phyloP scores from a whole-genome alignment of 2,797 vertebrate species.

The Sebastes kiyomatsui region DNA sequence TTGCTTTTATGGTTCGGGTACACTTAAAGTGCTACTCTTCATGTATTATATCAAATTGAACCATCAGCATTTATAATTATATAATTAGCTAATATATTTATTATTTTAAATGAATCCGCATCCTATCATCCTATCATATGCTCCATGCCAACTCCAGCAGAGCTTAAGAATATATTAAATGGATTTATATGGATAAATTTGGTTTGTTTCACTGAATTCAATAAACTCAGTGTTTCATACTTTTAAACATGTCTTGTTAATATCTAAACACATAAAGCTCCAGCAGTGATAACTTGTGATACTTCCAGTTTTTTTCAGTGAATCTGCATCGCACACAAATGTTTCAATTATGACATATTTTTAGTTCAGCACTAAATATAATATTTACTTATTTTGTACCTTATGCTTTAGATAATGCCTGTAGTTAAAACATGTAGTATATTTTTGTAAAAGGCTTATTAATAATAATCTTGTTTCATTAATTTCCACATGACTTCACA shows the following conservation, averaged over 20 bases:
- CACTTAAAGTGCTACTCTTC: background rate
- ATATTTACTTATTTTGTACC: background rate
- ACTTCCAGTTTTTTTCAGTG: background rate
- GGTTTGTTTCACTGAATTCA: background rate
- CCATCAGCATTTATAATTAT: background rate
- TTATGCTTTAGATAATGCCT: background rate
- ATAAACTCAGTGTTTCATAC: background rate
- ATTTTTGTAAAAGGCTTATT: background rate
- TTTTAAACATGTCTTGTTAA: slow-evolving; percentile 10
- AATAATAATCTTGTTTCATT: background rate
- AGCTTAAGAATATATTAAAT: slow-evolving; percentile 13
- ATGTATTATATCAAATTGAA: background rate
- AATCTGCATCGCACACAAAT: slow-evolving; percentile 3
- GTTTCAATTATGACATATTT: background rate
- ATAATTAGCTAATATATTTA: background rate
- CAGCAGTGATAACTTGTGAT: background rate
- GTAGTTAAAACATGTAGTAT: background rate
- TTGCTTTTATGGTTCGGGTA: background rate
- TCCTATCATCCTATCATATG: background rate
- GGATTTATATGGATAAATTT: slow-evolving; percentile 29
- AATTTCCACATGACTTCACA: slow-evolving; percentile 3
- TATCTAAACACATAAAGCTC: background rate
- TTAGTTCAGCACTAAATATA: slow-evolving; percentile 24
- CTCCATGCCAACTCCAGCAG: background rate
- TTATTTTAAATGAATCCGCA: background rate